phyloP scores from a whole-genome alignment of 2,888 invertebrate genomes.

The Oconnorella tubifera region DNA sequence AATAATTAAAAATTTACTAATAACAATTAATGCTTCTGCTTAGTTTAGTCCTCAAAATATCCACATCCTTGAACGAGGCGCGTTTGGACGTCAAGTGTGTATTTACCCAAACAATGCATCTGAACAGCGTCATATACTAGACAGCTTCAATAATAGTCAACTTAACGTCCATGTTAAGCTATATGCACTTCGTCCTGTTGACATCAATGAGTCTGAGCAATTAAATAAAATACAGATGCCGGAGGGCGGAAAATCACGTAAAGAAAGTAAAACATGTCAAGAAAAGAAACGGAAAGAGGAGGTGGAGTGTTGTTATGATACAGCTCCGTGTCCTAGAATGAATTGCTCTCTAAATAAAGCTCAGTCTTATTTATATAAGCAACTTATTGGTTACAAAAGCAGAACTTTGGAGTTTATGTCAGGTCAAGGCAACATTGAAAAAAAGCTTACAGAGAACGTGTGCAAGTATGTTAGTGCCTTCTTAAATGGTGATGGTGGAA shows the following conservation, averaged over 20 bases:
- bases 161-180: not conserved
- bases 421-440: not conserved
- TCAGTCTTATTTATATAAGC: too few relatives aligned
- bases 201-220: too few relatives aligned
- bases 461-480: constrained; percentile 4
- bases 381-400: not conserved
- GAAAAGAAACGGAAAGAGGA: too few relatives aligned
- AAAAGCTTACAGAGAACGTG: not conserved
- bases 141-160: not conserved
- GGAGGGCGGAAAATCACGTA: too few relatives aligned
- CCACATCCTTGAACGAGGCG: not conserved
- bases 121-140: not conserved
- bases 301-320: too few relatives aligned
- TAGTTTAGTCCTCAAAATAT: not conserved
- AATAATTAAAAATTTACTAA: too few relatives aligned
- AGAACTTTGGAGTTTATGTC: constrained; percentile 2
- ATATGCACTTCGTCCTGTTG: not conserved
- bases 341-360: too few relatives aligned
- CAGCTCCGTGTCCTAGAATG: too few relatives aligned
- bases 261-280: too few relatives aligned
- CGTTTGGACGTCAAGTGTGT: not conserved
- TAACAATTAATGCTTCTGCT: too few relatives aligned
- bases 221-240: too few relatives aligned
- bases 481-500: not conserved
- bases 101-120: not conserved